Evolutionary conservation across 2,113 vertebrate genomes (phyloP).

Genomic region (Megaceryle torquata): DNA sequence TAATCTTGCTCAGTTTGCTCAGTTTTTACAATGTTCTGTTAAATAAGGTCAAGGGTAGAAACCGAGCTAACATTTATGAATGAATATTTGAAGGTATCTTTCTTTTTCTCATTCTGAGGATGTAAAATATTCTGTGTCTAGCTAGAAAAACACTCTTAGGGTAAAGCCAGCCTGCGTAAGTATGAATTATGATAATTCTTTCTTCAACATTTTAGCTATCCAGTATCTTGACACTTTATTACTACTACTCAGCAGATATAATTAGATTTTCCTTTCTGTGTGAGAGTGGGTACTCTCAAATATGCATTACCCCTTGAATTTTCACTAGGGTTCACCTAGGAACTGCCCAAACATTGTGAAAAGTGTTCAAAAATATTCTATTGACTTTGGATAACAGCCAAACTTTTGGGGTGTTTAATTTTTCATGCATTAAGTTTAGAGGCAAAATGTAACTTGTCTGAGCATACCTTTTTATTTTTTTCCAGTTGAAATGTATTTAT

Average conservation of each 20-base stretch:
- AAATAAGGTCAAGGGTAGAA: neutral
- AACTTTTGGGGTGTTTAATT: neutral
- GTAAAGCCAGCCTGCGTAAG: neutral
- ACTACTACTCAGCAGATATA: neutral
- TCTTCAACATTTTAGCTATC: neutral
- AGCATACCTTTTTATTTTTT: neutral
- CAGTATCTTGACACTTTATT: neutral
- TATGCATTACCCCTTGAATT: neutral
- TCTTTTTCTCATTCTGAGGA: neutral
- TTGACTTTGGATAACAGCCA: neutral
- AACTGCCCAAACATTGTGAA: neutral
- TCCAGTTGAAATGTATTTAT: neutral
- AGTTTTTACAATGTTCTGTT: neutral
- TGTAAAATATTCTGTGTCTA: neutral
- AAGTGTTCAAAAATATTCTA: neutral
- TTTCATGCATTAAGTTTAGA: neutral
- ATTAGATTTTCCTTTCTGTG: neutral
- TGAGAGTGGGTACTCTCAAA: neutral
- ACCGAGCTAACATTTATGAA: neutral
- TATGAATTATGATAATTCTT: neutral
- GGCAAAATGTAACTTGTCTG: neutral
- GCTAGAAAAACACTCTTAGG: neutral
- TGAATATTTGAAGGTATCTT: neutral
- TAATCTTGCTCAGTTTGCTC: neutral
- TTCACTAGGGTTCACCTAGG: neutral